Percentiles rank a stretch among this genome's conserved stretches.
These are phyloP conservation scores for Drosophila neotestacea DNA, from an alignment of 2,888 invertebrate genomes.

Conservation along the genomic window DNA sequence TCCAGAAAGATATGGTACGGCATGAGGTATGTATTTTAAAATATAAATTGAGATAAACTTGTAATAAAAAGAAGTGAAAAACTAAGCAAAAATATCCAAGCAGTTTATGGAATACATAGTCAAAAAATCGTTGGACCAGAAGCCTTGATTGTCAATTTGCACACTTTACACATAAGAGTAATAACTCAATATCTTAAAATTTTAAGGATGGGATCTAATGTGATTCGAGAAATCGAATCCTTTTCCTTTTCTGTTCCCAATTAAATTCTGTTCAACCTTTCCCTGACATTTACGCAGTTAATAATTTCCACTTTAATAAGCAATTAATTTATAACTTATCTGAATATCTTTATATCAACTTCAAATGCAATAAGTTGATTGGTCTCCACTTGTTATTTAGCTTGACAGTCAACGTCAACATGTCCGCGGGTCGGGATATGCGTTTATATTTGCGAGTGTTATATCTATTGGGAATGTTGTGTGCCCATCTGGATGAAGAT, in stretches of 20 bases:
- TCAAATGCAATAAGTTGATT: slow-evolving; percentile 26
- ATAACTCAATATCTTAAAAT: too few relatives aligned
- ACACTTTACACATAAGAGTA: too few relatives aligned
- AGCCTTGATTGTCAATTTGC: too few relatives aligned
- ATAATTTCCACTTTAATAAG: neutral
- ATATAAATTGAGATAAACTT: neutral
- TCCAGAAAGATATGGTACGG: slow-evolving; percentile 49
- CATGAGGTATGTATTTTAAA: slow-evolving; percentile 57
- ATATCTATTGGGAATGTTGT: slow-evolving; percentile 52
- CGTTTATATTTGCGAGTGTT: slow-evolving; percentile 49
- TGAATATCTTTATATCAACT: slow-evolving; percentile 14
- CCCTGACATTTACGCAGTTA: neutral
- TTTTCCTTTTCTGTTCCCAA: neutral
- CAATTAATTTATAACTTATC: slow-evolving; percentile 14
- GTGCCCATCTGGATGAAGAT: slow-evolving; percentile 41
- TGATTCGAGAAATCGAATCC: too few relatives aligned
- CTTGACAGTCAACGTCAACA: slow-evolving; percentile 32
- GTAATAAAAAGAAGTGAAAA: neutral
- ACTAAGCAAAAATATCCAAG: neutral
- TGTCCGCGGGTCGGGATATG: slow-evolving; percentile 55
- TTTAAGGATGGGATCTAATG: too few relatives aligned
- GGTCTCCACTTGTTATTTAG: neutral
- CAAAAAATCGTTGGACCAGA: too few relatives aligned
- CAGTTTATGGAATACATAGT: too few relatives aligned
- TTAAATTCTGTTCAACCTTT: neutral